Evolutionary conservation across 2,888 invertebrate species (phyloP).

Genomic region (Kryphioiulus occultus): DNA sequence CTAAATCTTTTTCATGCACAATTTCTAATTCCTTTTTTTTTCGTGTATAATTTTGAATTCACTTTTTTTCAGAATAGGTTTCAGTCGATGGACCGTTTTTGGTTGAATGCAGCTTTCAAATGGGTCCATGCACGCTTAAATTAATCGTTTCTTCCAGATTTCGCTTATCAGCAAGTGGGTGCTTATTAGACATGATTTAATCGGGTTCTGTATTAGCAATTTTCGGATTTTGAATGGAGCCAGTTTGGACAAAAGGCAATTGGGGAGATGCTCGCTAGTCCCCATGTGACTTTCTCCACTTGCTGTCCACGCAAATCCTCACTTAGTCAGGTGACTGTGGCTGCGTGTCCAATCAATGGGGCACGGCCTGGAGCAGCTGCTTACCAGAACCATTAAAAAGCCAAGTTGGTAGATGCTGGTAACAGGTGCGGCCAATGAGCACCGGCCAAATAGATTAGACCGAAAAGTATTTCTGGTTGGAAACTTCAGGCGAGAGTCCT

Average conservation of each 20-base stretch:
- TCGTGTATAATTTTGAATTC: too few species aligned
- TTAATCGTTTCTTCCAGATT: too few species aligned
- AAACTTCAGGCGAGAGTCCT: conserved; percentile 5
- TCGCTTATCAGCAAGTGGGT: too few species aligned
- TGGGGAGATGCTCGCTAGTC: neutral
- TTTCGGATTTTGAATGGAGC: neutral
- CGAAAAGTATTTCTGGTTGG: conserved; percentile 13
- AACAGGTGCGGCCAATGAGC: conserved; percentile 41
- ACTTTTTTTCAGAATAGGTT: too few species aligned
- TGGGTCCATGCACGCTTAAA: too few species aligned
- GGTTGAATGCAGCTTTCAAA: too few species aligned
- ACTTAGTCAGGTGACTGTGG: conserved; percentile 11
- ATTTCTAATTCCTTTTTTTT: too few species aligned
- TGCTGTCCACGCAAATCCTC: neutral
- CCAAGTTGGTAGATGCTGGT: conserved; percentile 13
- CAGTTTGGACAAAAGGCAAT: neutral
- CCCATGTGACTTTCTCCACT: neutral
- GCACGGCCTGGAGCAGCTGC: conserved; percentile 14
- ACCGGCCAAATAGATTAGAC: conserved; percentile 41
- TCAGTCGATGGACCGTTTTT: too few species aligned
- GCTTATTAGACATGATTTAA: neutral
- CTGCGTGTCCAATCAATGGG: neutral
- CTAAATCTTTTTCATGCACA: too few species aligned
- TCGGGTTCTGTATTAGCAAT: neutral
- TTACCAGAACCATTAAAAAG: conserved; percentile 6